Conservation (phyloP, 2,113 vertebrate genomes). For the Nipponia nippon region DNA sequence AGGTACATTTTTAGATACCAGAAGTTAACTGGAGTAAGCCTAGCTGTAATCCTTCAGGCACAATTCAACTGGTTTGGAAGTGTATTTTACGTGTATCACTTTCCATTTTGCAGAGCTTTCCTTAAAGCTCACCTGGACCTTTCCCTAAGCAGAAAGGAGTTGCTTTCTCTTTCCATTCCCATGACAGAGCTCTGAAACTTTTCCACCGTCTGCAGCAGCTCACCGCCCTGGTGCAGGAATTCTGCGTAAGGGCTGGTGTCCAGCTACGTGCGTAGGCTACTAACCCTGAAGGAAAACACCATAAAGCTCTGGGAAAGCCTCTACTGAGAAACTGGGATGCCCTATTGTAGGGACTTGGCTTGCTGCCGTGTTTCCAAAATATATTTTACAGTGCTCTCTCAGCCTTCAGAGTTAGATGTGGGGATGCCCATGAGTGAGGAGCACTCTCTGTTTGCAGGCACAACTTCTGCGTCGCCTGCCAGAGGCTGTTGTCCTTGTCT, state of each 20-base stretch:
- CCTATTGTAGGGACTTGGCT: background rate
- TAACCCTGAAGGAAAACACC: background rate
- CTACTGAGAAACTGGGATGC: background rate
- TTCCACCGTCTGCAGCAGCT: background rate
- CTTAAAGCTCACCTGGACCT: background rate
- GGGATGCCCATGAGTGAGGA: background rate
- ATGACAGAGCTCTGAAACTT: background rate
- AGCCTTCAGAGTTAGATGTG: background rate
- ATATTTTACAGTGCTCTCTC: background rate
- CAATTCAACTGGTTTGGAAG: background rate
- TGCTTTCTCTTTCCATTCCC: background rate
- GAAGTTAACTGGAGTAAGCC: background rate
- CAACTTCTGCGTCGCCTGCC: accelerated
- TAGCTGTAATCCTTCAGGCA: background rate
- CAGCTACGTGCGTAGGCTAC: background rate
- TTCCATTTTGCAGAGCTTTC: background rate
- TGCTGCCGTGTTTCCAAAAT: background rate
- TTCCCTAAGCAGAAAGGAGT: background rate
- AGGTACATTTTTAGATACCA: background rate
- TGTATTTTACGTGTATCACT: background rate
- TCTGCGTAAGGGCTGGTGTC: background rate
- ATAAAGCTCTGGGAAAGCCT: background rate
- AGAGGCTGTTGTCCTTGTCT: background rate
- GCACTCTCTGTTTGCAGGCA: background rate
- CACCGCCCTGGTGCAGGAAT: background rate